Base-by-base conservation (phyloP, 1,140 invertebrate species). In the Alviniconcha marisindica region DNA sequence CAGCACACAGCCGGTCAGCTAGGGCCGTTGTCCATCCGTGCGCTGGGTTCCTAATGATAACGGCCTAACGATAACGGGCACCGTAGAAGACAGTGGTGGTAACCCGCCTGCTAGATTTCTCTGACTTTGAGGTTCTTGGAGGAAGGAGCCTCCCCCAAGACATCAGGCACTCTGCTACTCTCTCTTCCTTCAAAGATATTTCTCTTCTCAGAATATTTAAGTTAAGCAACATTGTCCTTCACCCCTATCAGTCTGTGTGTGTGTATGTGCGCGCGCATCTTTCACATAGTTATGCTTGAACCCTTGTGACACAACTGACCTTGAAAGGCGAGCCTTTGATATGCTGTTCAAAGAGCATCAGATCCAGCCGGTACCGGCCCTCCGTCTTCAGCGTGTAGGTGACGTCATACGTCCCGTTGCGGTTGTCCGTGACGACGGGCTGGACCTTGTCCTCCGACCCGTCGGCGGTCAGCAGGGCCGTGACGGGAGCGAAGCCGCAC, bases 291-390 rank as follows among this genome's bases (percentile, higher is more conserved):
- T 21, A 51, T n/a, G n/a, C n/a, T n/a, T n/a, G n/a, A n/a, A n/a
- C n/a, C n/a, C n/a, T n/a, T n/a, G n/a, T 48, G 56, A 60, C n/a
- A 60, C 4, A 60, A 28, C 88, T 89, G 63, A 94, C 88, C 73
- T 90, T 92, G 88, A 94, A 94, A n/a, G 94, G 94, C 73, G 93
- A 94, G 31, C 93, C 93, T 82, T 92, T 92, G 54, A 94, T 93
- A 66, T 92, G 93, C 69, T 92, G 91, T 36, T 92, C 93, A 87
- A 93, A 94, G 54, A 94, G 86, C 63, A 91, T 91, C 44, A 94
- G 90, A 42, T 89, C 92, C 80, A 94, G 87, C 42, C 91, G 82
- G 86, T 94, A 94, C 0, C 86, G 88, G 15, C 93, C 94, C 85
- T 92, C 91, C 48, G 91, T 89, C 51, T 90, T 90, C 42, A 94